Conservation (phyloP, 2,888 invertebrate species). For the Zygaena filipendulae region DNA sequence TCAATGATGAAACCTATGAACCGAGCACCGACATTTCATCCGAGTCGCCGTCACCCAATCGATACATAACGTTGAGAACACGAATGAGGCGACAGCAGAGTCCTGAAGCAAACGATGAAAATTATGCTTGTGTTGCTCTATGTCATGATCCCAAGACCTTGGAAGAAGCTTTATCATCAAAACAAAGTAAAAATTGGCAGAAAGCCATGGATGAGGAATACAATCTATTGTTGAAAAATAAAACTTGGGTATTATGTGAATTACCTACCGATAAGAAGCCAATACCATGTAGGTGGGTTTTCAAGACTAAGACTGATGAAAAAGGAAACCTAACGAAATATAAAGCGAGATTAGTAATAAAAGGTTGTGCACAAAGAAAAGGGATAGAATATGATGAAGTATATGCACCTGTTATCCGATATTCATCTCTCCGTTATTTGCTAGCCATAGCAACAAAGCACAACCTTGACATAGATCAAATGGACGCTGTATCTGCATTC, state of each 20-base stretch:
- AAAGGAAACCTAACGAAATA: conserved; percentile 9
- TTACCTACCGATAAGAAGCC: conserved; percentile 11
- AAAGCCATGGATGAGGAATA: conserved; percentile 14
- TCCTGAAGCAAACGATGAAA: too few species aligned
- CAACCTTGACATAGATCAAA: conserved; percentile 14
- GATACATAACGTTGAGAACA: too few species aligned
- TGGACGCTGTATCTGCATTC: conserved; percentile 18
- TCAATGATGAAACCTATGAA: too few species aligned
- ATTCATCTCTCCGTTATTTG: conserved; percentile 15
- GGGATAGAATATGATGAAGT: conserved; percentile 16
- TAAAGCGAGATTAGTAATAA: conserved; percentile 15
- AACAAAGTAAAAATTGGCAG: not conserved
- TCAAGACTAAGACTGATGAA: conserved; percentile 14
- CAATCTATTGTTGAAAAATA: conserved; percentile 12
- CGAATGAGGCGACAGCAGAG: too few species aligned
- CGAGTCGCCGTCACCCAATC: too few species aligned
- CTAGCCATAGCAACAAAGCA: conserved; percentile 15
- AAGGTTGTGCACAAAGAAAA: conserved; percentile 13
- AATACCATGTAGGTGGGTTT: conserved; percentile 18
- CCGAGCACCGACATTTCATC: too few species aligned
- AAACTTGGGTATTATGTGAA: conserved; percentile 13
- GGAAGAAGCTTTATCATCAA: not conserved
- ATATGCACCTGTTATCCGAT: conserved; percentile 16
- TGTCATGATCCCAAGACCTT: not conserved
- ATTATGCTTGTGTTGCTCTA: not conserved